These are phyloP conservation scores for Corvus hawaiiensis DNA, from an alignment of 2,113 vertebrate genomes.

Conservation along the genomic window DNA sequence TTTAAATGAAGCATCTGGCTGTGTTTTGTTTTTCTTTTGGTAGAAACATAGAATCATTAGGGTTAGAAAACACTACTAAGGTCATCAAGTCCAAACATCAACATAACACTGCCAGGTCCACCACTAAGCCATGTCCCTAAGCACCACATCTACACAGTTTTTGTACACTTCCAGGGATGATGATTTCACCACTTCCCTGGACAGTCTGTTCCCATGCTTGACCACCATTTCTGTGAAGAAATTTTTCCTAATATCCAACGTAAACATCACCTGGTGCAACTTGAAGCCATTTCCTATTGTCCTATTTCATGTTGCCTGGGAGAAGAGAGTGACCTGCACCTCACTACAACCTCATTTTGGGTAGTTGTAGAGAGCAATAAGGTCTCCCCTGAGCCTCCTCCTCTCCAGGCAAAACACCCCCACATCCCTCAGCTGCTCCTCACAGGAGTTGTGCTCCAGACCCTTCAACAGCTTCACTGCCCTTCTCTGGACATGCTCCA, in stretches of 20 bases:
- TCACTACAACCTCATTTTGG: background rate
- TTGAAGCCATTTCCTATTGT: background rate
- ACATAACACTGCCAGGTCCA: background rate
- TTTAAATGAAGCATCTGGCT: background rate
- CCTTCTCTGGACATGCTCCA: background rate
- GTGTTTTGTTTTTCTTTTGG: background rate
- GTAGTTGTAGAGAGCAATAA: background rate
- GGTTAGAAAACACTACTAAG: background rate
- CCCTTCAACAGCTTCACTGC: fast-evolving
- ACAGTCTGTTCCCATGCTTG: background rate
- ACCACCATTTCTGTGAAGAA: background rate
- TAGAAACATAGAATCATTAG: background rate
- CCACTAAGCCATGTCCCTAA: background rate
- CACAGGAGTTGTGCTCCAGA: background rate
- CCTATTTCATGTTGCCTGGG: background rate
- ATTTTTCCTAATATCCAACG: background rate
- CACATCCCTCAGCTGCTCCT: background rate
- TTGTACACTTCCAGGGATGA: background rate
- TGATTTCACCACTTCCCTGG: background rate
- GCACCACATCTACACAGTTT: background rate
- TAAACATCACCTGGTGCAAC: background rate
- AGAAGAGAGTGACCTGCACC: background rate
- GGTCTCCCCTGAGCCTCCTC: background rate
- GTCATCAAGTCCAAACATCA: background rate
- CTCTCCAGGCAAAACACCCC: background rate